Conservation (phyloP, 2,113 vertebrate genomes). For the Eolophus roseicapilla region DNA sequence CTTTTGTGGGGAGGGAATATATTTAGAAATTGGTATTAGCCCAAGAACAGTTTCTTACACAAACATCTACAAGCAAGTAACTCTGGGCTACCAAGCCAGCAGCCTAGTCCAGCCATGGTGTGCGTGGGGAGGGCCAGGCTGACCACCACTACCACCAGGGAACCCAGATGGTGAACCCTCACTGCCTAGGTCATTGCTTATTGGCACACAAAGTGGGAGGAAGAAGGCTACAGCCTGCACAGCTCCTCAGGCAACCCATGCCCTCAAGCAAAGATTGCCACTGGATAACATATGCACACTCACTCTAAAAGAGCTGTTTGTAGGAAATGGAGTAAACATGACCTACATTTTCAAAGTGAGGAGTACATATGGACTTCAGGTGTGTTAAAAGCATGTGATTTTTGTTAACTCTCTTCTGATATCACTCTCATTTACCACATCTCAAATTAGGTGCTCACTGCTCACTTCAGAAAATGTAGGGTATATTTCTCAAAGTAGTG, state of each 20-base stretch:
- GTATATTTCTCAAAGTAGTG: background rate
- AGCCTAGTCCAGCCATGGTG: background rate
- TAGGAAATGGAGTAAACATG: background rate
- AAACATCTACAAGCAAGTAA: background rate
- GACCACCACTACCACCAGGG: background rate
- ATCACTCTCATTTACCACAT: background rate
- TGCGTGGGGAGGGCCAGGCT: accelerated
- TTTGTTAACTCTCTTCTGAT: background rate
- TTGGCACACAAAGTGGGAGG: background rate
- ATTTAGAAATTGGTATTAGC: background rate
- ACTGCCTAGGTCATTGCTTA: background rate
- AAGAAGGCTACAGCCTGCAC: background rate
- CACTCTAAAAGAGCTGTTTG: background rate
- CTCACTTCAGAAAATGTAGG: background rate
- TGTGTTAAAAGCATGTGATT: background rate
- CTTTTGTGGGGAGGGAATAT: slow-evolving; percentile 70
- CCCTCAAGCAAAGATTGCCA: background rate
- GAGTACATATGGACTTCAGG: background rate
- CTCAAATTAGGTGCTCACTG: background rate
- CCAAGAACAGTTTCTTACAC: background rate
- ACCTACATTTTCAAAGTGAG: slow-evolving; percentile 11
- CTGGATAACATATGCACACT: background rate
- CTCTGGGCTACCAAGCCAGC: background rate
- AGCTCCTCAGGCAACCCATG: background rate
- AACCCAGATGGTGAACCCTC: background rate